A percentile compares a stretch with the other conserved stretches of the same genome.
Conservation (phyloP, 2,113 vertebrate genomes). For the Gopherus evgoodei region DNA sequence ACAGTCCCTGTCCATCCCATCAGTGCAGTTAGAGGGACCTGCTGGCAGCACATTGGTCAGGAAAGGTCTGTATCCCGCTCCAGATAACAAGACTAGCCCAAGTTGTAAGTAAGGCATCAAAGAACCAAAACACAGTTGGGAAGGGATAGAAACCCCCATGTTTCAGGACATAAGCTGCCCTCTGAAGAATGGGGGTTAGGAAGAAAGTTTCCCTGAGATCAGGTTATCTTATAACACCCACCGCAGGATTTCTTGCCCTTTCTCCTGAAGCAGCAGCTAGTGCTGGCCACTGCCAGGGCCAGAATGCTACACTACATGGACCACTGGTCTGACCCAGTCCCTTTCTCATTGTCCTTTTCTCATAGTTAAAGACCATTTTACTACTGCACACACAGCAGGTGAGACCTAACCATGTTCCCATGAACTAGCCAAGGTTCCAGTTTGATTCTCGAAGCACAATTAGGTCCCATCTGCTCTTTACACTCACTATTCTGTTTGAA, state of each 20-base stretch:
- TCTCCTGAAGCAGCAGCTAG: constrained; percentile 19
- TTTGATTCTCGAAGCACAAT: accelerated
- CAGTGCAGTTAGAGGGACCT: accelerated
- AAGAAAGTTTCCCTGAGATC: not conserved
- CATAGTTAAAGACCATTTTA: accelerated
- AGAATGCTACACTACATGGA: constrained; percentile 28
- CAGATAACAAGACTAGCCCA: not conserved
- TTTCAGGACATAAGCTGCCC: constrained; percentile 8
- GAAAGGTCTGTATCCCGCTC: not conserved
- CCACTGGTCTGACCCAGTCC: not conserved
- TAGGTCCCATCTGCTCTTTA: not conserved
- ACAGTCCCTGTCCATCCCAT: not conserved
- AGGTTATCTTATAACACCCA: constrained; percentile 53
- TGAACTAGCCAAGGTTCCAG: not conserved
- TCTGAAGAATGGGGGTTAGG: constrained; percentile 51
- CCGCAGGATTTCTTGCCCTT: constrained; percentile 46
- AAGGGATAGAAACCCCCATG: not conserved
- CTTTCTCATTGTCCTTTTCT: not conserved
- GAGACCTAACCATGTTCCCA: accelerated
- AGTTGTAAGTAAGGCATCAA: not conserved
- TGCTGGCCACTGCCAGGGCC: constrained; percentile 24
- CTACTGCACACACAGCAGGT: not conserved
- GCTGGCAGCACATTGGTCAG: accelerated
- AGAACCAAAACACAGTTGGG: not conserved
- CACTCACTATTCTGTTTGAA: not conserved